Conservation (phyloP, 2,113 vertebrate species). For the Onychostoma macrolepis region DNA sequence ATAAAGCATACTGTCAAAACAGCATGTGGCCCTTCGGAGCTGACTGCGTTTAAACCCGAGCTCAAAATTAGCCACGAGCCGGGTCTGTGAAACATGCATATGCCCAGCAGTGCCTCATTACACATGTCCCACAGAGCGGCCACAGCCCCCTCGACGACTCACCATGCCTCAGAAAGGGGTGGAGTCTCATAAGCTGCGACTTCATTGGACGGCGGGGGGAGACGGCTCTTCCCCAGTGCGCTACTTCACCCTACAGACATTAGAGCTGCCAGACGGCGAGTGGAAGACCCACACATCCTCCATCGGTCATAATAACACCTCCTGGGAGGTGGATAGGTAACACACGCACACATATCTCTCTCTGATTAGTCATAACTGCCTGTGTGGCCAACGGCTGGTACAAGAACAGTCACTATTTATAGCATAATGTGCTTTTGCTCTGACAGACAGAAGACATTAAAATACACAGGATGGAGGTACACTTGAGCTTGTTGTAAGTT, state of each 20-base stretch:
- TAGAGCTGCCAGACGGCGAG: constrained; percentile 79
- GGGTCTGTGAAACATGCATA: neutral
- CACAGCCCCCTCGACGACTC: constrained; percentile 85
- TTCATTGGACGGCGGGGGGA: constrained; percentile 86
- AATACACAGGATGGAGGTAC: neutral
- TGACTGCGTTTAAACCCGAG: neutral
- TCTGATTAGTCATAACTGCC: constrained; percentile 24
- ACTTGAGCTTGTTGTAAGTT: neutral
- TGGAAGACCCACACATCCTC: constrained; percentile 88
- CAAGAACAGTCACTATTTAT: constrained; percentile 30
- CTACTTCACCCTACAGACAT: constrained; percentile 88
- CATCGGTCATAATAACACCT: constrained; percentile 84
- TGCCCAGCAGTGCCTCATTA: constrained; percentile 39
- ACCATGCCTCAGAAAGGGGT: constrained; percentile 83
- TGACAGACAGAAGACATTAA: neutral
- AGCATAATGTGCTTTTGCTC: neutral
- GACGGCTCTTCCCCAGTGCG: constrained; percentile 90
- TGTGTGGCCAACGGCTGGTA: constrained; percentile 19
- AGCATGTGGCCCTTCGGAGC: neutral
- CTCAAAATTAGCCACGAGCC: neutral
- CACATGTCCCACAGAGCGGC: constrained; percentile 79
- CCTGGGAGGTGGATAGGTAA: constrained; percentile 84
- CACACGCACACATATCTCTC: constrained; percentile 24
- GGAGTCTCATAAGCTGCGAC: constrained; percentile 78
- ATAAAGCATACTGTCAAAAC: constrained; percentile 12